Evolutionary conservation across 2,888 invertebrate genomes (phyloP).

Genomic region (Drosophila kuntzei): DNA sequence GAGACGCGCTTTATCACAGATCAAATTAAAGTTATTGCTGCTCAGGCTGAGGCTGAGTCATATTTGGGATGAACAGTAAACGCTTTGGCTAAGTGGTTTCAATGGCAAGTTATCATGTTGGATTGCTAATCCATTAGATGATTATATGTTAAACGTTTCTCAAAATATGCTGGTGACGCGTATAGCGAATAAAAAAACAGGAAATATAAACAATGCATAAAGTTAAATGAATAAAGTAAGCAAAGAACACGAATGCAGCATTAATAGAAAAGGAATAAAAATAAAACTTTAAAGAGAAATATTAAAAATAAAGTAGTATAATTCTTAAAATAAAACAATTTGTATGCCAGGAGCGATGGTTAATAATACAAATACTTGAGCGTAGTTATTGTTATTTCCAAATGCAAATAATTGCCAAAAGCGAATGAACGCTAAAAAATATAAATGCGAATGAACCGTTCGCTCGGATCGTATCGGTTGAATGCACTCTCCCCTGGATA

Average conservation of each 20-base stretch:
- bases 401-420: constrained; percentile 66
- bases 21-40: constrained; percentile 11
- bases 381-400: constrained; percentile 67
- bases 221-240: constrained; percentile 38
- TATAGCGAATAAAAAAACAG: constrained; percentile 48
- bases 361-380: constrained; percentile 54
- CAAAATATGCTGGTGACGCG: constrained; percentile 54
- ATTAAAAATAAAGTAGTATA: constrained; percentile 18
- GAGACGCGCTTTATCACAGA: constrained; percentile 27
- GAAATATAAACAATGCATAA: constrained; percentile 70
- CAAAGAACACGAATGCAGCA: constrained; percentile 31
- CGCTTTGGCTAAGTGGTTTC: constrained; percentile 51
- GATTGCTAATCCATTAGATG: constrained; percentile 57
- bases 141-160: constrained; percentile 53
- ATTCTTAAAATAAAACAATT: constrained; percentile 42
- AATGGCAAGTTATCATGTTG: constrained; percentile 62
- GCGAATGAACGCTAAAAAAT: constrained; percentile 59
- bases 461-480: constrained; percentile 56
- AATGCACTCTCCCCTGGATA: constrained; percentile 69
- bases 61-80: constrained; percentile 29
- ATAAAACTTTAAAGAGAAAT: constrained; percentile 2
- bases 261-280: constrained; percentile 19
- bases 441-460: constrained; percentile 38
- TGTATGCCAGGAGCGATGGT: constrained; percentile 51
- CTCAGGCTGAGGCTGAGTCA: constrained; percentile 34